phyloP scores from a whole-genome alignment of 2,888 invertebrate genomes.

The Drosophila cracens region DNA sequence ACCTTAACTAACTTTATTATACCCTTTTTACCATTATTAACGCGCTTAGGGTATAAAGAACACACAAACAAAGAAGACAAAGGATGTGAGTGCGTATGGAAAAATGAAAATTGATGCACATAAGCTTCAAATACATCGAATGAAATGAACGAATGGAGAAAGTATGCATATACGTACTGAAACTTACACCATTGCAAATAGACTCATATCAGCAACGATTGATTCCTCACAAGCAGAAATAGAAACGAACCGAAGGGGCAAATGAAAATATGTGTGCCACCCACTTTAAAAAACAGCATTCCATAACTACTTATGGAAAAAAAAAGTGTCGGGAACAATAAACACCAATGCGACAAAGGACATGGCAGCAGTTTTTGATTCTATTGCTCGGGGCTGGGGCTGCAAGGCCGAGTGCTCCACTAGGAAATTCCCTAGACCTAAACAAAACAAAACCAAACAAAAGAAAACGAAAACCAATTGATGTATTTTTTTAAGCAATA shows the following conservation, averaged over 20 bases:
- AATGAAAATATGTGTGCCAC: background rate
- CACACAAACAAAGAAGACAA: background rate
- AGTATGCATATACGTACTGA: background rate
- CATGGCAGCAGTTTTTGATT: conserved; percentile 54
- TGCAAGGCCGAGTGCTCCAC: background rate
- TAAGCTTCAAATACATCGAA: conserved; percentile 15
- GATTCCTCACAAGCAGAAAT: background rate
- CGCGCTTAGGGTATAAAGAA: background rate
- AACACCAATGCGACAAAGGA: conserved; percentile 36
- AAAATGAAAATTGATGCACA: conserved; percentile 22
- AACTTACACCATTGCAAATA: background rate
- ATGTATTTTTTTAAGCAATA: background rate
- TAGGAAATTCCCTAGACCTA: background rate
- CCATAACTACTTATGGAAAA: conserved; percentile 12
- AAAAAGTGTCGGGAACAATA: conserved; percentile 12
- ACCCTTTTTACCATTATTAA: background rate
- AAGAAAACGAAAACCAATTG: background rate
- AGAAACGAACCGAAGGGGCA: background rate
- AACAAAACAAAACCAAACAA: background rate
- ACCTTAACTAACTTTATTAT: background rate
- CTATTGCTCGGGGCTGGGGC: conserved; percentile 26
- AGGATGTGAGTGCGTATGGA: conserved; percentile 25
- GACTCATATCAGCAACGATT: background rate
- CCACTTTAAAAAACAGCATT: background rate
- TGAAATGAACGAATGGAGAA: background rate